Conservation (phyloP, 2,113 vertebrate genomes). For the Misgurnus anguillicaudatus region DNA sequence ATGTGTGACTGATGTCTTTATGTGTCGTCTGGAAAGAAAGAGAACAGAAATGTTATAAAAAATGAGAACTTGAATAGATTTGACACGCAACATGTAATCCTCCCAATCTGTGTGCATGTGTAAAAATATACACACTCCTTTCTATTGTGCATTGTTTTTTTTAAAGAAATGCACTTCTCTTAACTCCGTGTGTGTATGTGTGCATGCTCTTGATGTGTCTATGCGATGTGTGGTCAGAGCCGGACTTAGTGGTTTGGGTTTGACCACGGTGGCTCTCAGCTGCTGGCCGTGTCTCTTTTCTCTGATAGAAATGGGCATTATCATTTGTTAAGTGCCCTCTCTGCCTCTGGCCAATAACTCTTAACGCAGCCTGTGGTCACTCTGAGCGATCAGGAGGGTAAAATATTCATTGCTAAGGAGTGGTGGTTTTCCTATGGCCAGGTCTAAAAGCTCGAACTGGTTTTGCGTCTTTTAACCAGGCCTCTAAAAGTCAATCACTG, state of each 20-base stretch:
- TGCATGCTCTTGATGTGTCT: slow-evolving; percentile 19
- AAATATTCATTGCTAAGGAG: slow-evolving; percentile 79
- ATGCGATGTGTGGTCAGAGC: slow-evolving; percentile 74
- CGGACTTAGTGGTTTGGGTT: slow-evolving; percentile 69
- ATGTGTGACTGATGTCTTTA: slow-evolving; percentile 43
- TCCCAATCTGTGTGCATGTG: slow-evolving; percentile 48
- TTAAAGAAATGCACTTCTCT: not conserved
- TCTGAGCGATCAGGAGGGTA: slow-evolving; percentile 78
- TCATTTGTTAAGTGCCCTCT: slow-evolving; percentile 82
- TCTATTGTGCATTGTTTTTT: slow-evolving; percentile 12
- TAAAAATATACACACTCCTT: not conserved
- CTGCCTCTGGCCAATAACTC: slow-evolving; percentile 79
- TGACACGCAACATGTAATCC: too few species aligned
- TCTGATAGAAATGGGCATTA: slow-evolving; percentile 76
- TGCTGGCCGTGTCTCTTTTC: slow-evolving; percentile 61
- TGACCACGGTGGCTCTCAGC: slow-evolving; percentile 69
- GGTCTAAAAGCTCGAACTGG: slow-evolving; percentile 75
- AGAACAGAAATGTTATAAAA: not conserved
- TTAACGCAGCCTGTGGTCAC: slow-evolving; percentile 81
- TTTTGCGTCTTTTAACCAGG: slow-evolving; percentile 78
- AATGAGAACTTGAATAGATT: too few species aligned
- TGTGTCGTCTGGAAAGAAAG: slow-evolving; percentile 50
- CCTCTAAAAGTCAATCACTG: slow-evolving; percentile 42
- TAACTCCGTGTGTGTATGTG: not conserved
- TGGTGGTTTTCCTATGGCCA: slow-evolving; percentile 78